phyloP scores from a whole-genome alignment of 92 coral and sea anemone genomes.

The Epizoanthus illoricatus region DNA sequence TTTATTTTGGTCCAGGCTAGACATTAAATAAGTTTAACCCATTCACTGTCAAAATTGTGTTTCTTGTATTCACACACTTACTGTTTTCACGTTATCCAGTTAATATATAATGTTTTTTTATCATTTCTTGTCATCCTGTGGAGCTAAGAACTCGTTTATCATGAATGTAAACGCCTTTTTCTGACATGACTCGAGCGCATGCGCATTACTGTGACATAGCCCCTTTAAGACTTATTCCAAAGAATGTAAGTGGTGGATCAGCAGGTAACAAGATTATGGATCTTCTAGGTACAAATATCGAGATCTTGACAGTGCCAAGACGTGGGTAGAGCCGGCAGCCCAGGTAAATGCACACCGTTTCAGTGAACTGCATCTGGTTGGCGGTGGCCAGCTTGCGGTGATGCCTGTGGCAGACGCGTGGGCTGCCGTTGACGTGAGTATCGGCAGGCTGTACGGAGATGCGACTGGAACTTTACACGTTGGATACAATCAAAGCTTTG shows the following conservation, averaged over 20 bases:
- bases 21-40: too few relatives aligned
- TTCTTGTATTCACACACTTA: too few relatives aligned
- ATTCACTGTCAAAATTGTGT: too few relatives aligned
- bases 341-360: slow-evolving; percentile 42
- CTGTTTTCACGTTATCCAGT: too few relatives aligned
- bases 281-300: slow-evolving; percentile 54
- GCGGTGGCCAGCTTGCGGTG: slow-evolving; percentile 64
- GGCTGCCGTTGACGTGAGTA: slow-evolving; percentile 40
- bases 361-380: slow-evolving; percentile 61
- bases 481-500: slow-evolving; percentile 58
- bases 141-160: too few relatives aligned
- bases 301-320: slow-evolving; percentile 59
- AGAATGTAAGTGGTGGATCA: not conserved
- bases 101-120: too few relatives aligned
- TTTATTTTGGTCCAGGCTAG: too few relatives aligned
- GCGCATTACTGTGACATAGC: too few relatives aligned
- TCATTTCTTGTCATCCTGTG: too few relatives aligned
- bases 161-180: too few relatives aligned
- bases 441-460: slow-evolving; percentile 63
- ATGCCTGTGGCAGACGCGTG: slow-evolving; percentile 37
- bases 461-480: slow-evolving; percentile 64
- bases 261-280: not conserved
- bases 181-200: too few relatives aligned
- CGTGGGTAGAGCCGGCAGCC: slow-evolving; percentile 66
- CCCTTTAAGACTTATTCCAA: not conserved